Evolutionary conservation across 1,140 invertebrate species (phyloP).

Genomic region (Ptiloglossa arizonensis): DNA sequence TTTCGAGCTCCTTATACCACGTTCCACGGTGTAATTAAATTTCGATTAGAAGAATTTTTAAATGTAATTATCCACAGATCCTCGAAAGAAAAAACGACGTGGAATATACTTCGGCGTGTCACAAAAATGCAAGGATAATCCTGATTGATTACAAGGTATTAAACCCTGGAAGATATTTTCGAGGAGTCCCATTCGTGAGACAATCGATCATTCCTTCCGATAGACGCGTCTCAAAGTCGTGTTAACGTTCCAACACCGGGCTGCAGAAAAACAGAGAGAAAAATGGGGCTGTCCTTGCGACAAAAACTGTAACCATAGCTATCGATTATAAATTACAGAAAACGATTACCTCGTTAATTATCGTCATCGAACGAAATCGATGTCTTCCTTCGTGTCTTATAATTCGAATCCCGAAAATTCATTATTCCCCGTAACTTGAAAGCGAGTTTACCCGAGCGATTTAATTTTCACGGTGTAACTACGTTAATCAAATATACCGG

Average conservation of each 20-base stretch:
- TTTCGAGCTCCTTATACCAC: no score
- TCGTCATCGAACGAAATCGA: no score
- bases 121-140: constrained; percentile 2
- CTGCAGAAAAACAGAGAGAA: neutral
- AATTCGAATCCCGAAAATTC: no score
- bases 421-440: no score
- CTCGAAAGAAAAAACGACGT: neutral
- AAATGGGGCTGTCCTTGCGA: neutral
- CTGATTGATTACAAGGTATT: constrained; percentile 38
- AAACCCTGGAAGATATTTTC: constrained; percentile 9
- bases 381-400: no score
- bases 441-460: no score
- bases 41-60: constrained; percentile 2
- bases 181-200: neutral
- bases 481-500: no score
- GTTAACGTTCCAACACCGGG: constrained; percentile 7
- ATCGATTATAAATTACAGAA: constrained; percentile 7
- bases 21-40: no score
- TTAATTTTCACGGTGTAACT: no score
- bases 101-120: neutral
- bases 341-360: constrained; percentile 3
- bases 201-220: constrained; percentile 40
- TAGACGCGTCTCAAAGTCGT: constrained; percentile 25
- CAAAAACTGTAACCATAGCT: neutral
- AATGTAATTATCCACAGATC: neutral